Base-by-base conservation (phyloP, 2,888 invertebrate species). In the Dicycla oo region DNA sequence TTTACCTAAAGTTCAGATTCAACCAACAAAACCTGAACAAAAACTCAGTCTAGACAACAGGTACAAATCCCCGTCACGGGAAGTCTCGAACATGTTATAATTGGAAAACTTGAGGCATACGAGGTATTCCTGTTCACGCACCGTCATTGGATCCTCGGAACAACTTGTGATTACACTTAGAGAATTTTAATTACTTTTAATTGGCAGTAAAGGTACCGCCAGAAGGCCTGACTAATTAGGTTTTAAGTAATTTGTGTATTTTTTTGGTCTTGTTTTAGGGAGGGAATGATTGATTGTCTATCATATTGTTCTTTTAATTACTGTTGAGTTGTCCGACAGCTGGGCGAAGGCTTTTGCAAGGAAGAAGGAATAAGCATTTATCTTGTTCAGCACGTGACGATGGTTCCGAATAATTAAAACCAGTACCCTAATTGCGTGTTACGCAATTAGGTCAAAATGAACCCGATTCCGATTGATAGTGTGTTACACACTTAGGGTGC, bases 41-140 rank as follows among this genome's bases (percentile, higher is more conserved):
- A 88, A 85, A 78, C 77, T 74, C 67, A 75, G 61, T 67, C 73
- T 26, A 58, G 60, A 15, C 43, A 45, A 47, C 69, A 69, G 76
- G 62, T 54, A 56, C 71, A 61, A 75, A 82, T 49, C 54, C 8
- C 20, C 74, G 70, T 78, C 53, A 58, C 49, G 23, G 26, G 47
- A 75, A 68, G 38, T 43, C 80, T 71, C 65, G 80, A 86, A 86
- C 87, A 82, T 82, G 81, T 84, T 88, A 81, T 90, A 89, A 91
- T 90, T 89, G 86, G 87, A 87, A 88, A 90, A 91, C 89, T 91
- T 90, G 13, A 57, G 34, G 56, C 45, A 11, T 26, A 64, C 63
- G 71, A 66, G 77, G 63, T 51, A 74, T 73, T 69, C 67, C 45
- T 45, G 75, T 69, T 79, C 30, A 65, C 82, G 86, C 84, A 78